A percentile compares a stretch with the other conserved stretches of the same genome.
These are phyloP conservation scores for Microplitis demolitor DNA, from an alignment of 1,140 invertebrate species.

Conservation along the genomic window DNA sequence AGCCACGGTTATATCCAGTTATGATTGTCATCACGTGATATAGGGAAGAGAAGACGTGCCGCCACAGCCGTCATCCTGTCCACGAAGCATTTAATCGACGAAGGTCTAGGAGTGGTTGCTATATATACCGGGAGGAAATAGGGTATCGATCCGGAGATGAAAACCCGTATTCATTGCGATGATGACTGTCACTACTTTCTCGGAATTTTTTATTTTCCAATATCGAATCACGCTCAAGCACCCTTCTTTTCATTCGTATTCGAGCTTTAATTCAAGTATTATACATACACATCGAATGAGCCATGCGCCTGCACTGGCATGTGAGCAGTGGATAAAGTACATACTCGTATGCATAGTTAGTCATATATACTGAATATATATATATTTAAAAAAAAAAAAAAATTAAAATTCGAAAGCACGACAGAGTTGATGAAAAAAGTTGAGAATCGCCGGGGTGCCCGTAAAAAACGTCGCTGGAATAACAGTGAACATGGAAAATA, in stretches of 20 bases:
- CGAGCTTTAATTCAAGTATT: neutral
- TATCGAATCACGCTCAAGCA: slow-evolving; percentile 16
- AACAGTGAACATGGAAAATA: neutral
- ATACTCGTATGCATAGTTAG: neutral
- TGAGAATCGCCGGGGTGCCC: neutral
- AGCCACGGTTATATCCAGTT: slow-evolving; percentile 4
- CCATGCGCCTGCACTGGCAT: neutral
- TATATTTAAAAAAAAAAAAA: neutral
- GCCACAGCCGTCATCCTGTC: slow-evolving; percentile 20
- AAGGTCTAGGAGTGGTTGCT: slow-evolving; percentile 38
- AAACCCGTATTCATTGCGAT: slow-evolving; percentile 39
- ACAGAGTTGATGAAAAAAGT: slow-evolving; percentile 3
- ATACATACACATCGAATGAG: neutral
- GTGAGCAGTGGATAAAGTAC: slow-evolving; percentile 6
- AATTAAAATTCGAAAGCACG: neutral
- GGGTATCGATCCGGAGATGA: slow-evolving; percentile 49
- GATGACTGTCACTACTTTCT: slow-evolving; percentile 19
- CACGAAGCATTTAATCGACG: slow-evolving; percentile 45
- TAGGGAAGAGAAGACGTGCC: neutral
- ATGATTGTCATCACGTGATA: slow-evolving; percentile 10
- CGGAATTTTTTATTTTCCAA: slow-evolving; percentile 26
- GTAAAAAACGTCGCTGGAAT: neutral
- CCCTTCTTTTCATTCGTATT: neutral
- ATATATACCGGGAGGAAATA: slow-evolving; percentile 43
- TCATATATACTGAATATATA: neutral